Evolutionary conservation across 2,888 invertebrate genomes (phyloP), one percentile per base, ranked within the genome.

Genomic region (Eurois occulta): DNA sequence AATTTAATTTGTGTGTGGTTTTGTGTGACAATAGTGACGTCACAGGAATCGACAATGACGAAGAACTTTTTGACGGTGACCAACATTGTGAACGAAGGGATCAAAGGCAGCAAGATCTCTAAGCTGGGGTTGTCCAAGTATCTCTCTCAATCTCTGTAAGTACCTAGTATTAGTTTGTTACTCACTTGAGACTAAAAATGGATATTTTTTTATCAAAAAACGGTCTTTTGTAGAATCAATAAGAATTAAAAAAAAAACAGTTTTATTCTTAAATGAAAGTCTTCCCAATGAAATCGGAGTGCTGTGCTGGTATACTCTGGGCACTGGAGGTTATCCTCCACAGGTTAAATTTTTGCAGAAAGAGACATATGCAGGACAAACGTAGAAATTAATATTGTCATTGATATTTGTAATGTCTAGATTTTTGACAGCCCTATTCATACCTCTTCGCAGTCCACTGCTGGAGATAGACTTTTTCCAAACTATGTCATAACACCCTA

Each of bases 141-240:
- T 93, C 97, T 98, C 83, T 98, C 98, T 71, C 98, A 98, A 93
- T 98, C 98, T 95, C 97, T 98, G 98, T 98, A 97, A 98, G 98
- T 98, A 97, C 35, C 11, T 77, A 71, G 64, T 0, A 21, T 77
- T 68, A 75, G n/a, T 60, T 70, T 21, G 0, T 28, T 38, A 43
- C 24, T 21, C 46, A 21, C 7, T 66, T 24, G 6, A 28, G 18
- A 18, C 35, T 28, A 6, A 3, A 10, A 1, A 46, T 8, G 28
- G 5, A 4, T 4, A 55, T 28, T 58, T 58, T 52, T 28, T 52
- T 24, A 24, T 46, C 11, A 24, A 8, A 55, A 11, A n/a, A 10
- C 2, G 35, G 2, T 52, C 24, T 52, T 24, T 52, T 24, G n/a
- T 10, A 52, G 21, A 48, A 21, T 13, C 43, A 35, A 35, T 35